These are phyloP conservation scores for Coronaproctus castanopsis DNA, from an alignment of 2,888 invertebrate species.

Conservation along the genomic window DNA sequence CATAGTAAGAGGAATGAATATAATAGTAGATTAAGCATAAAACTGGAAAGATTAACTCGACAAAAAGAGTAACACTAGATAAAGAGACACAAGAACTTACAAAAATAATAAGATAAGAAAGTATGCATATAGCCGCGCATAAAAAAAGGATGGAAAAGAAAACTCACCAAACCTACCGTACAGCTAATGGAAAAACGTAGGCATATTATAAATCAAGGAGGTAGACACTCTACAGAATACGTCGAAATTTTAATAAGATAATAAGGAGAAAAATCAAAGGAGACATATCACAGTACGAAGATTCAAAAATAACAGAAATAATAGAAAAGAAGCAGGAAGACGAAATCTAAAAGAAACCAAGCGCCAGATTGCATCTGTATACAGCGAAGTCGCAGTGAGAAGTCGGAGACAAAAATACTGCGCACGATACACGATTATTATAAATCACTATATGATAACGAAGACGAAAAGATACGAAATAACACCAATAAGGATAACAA, in stretches of 20 bases:
- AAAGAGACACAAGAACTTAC: background rate
- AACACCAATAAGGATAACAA: background rate
- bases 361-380: background rate
- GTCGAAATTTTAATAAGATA: background rate
- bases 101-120: background rate
- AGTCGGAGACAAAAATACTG: background rate
- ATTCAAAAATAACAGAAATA: background rate
- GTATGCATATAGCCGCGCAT: background rate
- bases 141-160: background rate
- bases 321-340: background rate
- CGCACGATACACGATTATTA: background rate
- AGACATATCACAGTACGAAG: background rate
- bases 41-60: background rate
- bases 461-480: background rate
- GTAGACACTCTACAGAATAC: background rate
- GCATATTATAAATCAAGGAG: background rate
- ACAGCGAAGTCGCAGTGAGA: background rate
- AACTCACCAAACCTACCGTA: background rate
- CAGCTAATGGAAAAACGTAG: background rate
- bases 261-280: background rate
- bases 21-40: background rate
- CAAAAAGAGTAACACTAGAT: background rate
- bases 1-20: background rate
- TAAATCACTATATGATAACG: background rate
- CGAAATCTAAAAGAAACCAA: background rate